Conservation (phyloP, 2,113 vertebrate genomes). For the Scomber japonicus region DNA sequence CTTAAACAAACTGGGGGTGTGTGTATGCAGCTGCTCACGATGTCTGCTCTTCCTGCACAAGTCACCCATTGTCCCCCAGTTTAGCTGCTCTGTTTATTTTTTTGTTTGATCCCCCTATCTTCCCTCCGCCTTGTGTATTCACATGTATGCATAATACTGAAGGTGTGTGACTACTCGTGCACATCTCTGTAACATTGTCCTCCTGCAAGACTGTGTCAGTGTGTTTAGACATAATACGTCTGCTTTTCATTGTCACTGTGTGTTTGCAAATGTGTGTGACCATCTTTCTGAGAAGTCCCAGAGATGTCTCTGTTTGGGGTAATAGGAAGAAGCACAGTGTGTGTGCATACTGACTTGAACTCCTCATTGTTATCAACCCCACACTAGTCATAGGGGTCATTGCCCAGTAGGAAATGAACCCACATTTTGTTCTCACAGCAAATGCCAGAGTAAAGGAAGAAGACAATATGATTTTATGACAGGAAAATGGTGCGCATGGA, state of each 20-base stretch:
- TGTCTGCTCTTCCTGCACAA: constrained; percentile 69
- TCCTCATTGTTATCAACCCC: constrained; percentile 44
- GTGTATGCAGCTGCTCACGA: constrained; percentile 65
- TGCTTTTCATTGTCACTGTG: constrained; percentile 47
- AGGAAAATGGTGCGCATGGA: constrained; percentile 34
- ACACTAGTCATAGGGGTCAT: constrained; percentile 37
- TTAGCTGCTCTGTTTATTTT: constrained; percentile 70
- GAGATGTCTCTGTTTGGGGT: constrained; percentile 62
- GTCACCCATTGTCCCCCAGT: constrained; percentile 65
- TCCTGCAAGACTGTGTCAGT: constrained; percentile 29
- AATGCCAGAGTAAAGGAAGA: constrained; percentile 50
- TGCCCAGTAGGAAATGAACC: constrained; percentile 56
- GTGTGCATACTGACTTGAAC: constrained; percentile 28
- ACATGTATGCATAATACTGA: constrained; percentile 14
- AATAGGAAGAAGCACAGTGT: constrained; percentile 58
- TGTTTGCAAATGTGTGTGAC: constrained; percentile 52
- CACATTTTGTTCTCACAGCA: constrained; percentile 22
- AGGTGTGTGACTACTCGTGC: constrained; percentile 21
- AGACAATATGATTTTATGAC: constrained; percentile 51
- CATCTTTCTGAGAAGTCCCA: constrained; percentile 62
- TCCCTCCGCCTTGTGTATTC: constrained; percentile 36
- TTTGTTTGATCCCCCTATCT: constrained; percentile 59
- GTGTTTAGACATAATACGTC: constrained; percentile 56
- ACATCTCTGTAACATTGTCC: constrained; percentile 6
- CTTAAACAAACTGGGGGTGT: constrained; percentile 63